Conservation (phyloP, 2,888 invertebrate species). For the Brachylomia viminalis region DNA sequence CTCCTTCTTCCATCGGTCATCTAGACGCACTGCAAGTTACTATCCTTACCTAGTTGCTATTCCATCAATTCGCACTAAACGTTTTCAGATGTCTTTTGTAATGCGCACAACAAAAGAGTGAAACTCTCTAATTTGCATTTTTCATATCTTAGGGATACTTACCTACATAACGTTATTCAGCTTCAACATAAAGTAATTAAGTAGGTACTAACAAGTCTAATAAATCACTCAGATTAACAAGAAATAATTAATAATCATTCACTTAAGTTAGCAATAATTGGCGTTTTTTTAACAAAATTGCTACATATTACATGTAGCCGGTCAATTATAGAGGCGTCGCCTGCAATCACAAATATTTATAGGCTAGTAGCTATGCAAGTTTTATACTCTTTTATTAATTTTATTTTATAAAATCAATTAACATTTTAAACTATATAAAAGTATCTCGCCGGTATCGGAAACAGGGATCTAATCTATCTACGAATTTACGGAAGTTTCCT, state of each 20-base stretch:
- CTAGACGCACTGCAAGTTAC: too few relatives aligned
- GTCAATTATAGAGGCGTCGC: slow-evolving; percentile 12
- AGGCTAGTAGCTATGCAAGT: neutral
- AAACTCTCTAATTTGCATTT: too few relatives aligned
- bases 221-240: slow-evolving; percentile 36
- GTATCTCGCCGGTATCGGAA: too few relatives aligned
- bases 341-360: slow-evolving; percentile 15
- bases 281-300: slow-evolving; percentile 32
- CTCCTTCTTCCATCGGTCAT: too few relatives aligned
- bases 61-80: too few relatives aligned
- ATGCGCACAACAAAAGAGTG: too few relatives aligned
- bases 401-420: neutral
- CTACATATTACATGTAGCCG: slow-evolving; percentile 27
- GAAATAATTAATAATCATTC: slow-evolving; percentile 30
- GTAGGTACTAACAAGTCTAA: neutral
- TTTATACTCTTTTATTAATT: neutral
- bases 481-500: too few relatives aligned
- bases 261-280: slow-evolving; percentile 29
- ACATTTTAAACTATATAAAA: neutral
- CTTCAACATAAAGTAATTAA: slow-evolving; percentile 11
- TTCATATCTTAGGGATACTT: neutral
- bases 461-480: too few relatives aligned
- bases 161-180: neutral
- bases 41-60: too few relatives aligned
- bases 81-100: too few relatives aligned